Base-by-base conservation (phyloP, 2,888 invertebrate species). In the Flexamia atlantica region DNA sequence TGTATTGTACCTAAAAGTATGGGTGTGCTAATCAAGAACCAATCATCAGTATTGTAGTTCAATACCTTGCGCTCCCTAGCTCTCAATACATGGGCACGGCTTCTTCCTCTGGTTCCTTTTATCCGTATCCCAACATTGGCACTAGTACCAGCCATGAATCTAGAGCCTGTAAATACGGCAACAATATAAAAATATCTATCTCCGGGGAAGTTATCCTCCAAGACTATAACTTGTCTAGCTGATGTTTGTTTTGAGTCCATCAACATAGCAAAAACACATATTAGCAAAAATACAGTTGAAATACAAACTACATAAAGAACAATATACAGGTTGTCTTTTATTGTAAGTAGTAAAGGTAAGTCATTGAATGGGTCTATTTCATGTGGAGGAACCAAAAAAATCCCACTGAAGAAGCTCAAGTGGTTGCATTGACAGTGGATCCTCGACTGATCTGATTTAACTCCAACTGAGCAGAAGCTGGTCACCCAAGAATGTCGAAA, bases 141-240 rank as follows among this genome's bases (percentile, higher is more conserved):
- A 64, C 30, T 17, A 1, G 64, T 64, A 28, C 64, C 17, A 1
- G 64, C 64, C 12, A 25, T 2, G 17, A 64, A 64, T 30, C 64
- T 64, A 17, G 5, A 64, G 3, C 64, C 64, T n/a, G 64, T 64
- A 30, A 64, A 64, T 28, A 64, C 64, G 0, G 64, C 64, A 12
- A 64, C 14, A 17, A 64, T 64, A n/a, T 64, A 64, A 28, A 28
- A 64, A 30, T 28, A 64, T 30, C 30, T 64, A 64, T 64, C 64
- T 28, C 30, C 64, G n/a, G 64, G 64, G 14, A 64, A 64, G 64
- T 64, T 64, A n/a, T 64, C 64, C 9, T 64, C 64, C 12, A 64
- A 64, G 14, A 28, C 5, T 30, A 64, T 28, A 64, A 64, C 17
- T 30, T 64, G n/a, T 30, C 64, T 64, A 10, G 64, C 64, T 28